Evolutionary conservation across 1,140 invertebrate species (phyloP), one percentile per base, ranked within the genome.

Genomic region (Drosophila willistoni): DNA sequence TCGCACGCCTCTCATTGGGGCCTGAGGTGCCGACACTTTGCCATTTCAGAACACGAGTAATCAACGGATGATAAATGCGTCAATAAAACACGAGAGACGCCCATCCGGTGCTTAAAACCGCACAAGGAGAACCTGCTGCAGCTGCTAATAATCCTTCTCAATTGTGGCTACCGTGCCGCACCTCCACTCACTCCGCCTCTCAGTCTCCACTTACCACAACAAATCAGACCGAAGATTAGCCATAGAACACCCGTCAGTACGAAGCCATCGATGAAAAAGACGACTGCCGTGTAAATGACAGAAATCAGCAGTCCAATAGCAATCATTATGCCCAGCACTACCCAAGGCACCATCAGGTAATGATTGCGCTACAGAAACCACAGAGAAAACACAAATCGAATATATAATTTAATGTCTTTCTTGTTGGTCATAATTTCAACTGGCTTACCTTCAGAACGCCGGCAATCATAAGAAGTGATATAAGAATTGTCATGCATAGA

Each of bases 281-380:
- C 94, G 64, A 96, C 94, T 12, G 94, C 94, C 1, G 96, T 97
- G 79, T 96, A 96, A 36, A 97, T 93, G 19, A 96, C 94, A 64
- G 95, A 96, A 65, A 97, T 94, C 19, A 96, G 91, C 51, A 96
- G 85, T 6, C 95, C 95, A 64, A 97, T 93, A 0, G 95, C 95
- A 34, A 97, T 92, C 93, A 97, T 95, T 36, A 96, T 94, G 0
- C 95, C 96, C 22, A 97, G 92, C 25, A 96, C 94, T 13, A 97
- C 95, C 95, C 96, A 97, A 33, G 96, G 96, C 19, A 96, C 93
- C 96, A 97, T 96, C 72, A 96, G 91, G 91, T 95, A 96, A 69
- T 95, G 95, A 77, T 96, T 96, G 86, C 94, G 93, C 96, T 97
- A 92, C 6, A 94, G 93, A 68, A 64, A 34, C 41, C 2, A 68